These are phyloP conservation scores for Chionomys nivalis DNA, from an alignment of 2,113 vertebrate species.

Conservation along the genomic window DNA sequence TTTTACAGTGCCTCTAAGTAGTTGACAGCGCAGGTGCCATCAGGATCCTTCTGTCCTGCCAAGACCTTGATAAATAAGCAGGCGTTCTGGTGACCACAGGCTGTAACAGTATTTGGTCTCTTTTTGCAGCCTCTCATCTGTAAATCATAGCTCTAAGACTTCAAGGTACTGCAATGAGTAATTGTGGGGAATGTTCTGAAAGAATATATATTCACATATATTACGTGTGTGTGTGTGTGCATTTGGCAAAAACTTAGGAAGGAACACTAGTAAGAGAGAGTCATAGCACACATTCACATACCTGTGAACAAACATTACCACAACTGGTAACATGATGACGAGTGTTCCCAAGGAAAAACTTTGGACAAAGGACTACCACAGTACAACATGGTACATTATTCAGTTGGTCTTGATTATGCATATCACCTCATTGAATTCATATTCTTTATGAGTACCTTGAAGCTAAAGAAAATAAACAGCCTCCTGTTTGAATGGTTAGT, in stretches of 20 bases:
- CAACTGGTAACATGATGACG: background rate
- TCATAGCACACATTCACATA: background rate
- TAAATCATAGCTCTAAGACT: background rate
- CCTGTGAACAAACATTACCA: background rate
- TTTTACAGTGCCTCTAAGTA: background rate
- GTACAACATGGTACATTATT: background rate
- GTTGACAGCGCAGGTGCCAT: background rate
- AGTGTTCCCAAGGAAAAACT: background rate
- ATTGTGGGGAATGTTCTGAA: background rate
- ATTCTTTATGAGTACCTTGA: background rate
- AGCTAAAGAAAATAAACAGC: background rate
- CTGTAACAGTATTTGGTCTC: background rate
- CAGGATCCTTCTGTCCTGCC: background rate
- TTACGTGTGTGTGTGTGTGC: too few relatives aligned
- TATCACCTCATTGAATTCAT: background rate
- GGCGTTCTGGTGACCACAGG: background rate
- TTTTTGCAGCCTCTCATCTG: background rate
- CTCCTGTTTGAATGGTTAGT: background rate
- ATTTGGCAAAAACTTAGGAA: background rate
- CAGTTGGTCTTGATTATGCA: background rate
- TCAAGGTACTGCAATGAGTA: background rate
- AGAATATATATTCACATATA: background rate
- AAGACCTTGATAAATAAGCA: background rate
- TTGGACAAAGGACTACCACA: too few relatives aligned
- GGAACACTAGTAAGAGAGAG: background rate